phyloP scores from a whole-genome alignment of 1,140 invertebrate genomes.

The Microplitis demolitor region DNA sequence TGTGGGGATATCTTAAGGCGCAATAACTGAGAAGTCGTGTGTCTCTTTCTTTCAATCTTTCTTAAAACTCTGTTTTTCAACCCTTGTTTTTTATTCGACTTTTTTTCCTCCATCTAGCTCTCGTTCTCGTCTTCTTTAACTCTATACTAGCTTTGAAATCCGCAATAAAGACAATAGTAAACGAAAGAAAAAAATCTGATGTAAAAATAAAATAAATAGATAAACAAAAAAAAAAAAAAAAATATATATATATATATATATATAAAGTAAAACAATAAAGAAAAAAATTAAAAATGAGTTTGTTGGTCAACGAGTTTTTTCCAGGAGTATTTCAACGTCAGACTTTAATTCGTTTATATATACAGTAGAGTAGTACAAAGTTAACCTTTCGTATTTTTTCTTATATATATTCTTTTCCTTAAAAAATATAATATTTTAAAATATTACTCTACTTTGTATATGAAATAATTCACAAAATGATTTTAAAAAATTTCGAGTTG shows the following conservation, averaged over 20 bases:
- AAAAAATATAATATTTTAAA: not conserved
- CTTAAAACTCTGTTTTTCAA: constrained; percentile 19
- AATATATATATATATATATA: not conserved
- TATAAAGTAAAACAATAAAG: not conserved
- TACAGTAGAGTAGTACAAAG: not conserved
- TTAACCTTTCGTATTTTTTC: constrained; percentile 12
- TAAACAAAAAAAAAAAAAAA: constrained; percentile 10
- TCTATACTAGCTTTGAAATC: constrained; percentile 19
- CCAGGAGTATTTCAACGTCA: constrained; percentile 19
- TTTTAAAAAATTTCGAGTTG: not conserved
- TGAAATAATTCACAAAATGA: not conserved
- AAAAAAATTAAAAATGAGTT: constrained; percentile 18
- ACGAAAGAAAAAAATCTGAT: not conserved
- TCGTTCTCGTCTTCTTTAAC: constrained; percentile 4
- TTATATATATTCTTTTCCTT: constrained; percentile 5
- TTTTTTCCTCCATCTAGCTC: not conserved
- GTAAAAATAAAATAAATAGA: not conserved
- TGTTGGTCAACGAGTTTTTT: constrained; percentile 27
- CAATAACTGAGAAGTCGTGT: constrained; percentile 41
- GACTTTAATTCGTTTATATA: constrained; percentile 14
- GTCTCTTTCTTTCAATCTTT: constrained; percentile 8
- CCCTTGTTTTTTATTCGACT: constrained; percentile 10
- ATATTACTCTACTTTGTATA: not conserved
- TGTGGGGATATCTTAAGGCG: constrained; percentile 37
- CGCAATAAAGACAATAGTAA: constrained; percentile 21